phyloP scores from a whole-genome alignment of 2,888 invertebrate genomes.

The Nasonovia ribisnigri region DNA sequence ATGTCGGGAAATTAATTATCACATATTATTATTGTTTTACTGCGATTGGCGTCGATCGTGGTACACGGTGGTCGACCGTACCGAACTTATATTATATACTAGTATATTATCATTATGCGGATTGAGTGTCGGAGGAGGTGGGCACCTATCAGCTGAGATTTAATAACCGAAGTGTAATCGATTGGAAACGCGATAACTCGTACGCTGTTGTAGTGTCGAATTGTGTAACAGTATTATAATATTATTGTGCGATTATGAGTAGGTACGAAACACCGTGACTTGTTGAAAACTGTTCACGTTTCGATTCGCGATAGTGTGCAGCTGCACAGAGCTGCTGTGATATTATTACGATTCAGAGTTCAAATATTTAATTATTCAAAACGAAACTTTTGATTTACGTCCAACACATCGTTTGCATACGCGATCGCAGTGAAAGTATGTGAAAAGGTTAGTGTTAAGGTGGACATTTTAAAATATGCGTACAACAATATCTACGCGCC shows the following conservation, averaged over 20 bases:
- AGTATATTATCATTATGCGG: no score
- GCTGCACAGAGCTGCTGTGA: not conserved
- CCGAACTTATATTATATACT: no score
- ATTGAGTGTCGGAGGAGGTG: no score
- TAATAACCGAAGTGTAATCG: not conserved
- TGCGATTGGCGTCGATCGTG: no score
- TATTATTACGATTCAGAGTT: not conserved
- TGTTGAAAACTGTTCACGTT: not conserved
- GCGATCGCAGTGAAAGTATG: not conserved
- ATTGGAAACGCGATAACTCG: not conserved
- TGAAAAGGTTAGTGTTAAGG: not conserved
- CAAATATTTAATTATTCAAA: not conserved
- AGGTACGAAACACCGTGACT: not conserved
- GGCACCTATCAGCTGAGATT: no score
- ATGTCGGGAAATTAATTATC: no score
- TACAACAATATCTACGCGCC: not conserved
- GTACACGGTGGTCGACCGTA: no score
- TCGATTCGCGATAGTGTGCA: not conserved
- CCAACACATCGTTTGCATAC: not conserved
- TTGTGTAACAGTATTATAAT: not conserved
- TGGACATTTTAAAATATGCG: not conserved
- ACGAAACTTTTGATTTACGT: not conserved
- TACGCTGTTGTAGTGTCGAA: not conserved
- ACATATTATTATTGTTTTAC: no score
- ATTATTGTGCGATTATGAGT: not conserved